A percentile compares a stretch with the other conserved stretches of the same genome.
These are phyloP conservation scores for Octodonta nipae DNA, from an alignment of 2,888 invertebrate species.

Conservation along the genomic window DNA sequence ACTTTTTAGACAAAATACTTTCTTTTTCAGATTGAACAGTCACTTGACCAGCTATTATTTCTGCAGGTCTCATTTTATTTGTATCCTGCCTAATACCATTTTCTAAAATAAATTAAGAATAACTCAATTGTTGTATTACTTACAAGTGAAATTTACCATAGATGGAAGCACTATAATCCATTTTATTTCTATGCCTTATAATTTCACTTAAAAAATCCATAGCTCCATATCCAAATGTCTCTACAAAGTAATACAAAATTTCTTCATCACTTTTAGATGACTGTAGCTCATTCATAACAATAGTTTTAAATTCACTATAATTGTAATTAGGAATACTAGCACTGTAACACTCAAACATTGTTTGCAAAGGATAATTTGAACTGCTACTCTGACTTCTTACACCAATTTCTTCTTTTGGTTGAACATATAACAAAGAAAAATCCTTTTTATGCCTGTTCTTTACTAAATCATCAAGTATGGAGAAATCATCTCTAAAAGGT, in stretches of 20 bases:
- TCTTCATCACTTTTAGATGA: constrained; percentile 36
- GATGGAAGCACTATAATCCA: constrained; percentile 17
- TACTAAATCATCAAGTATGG: constrained; percentile 17
- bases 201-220: constrained; percentile 31
- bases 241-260: constrained; percentile 72
- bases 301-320: constrained; percentile 22
- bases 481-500: constrained; percentile 20
- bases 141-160: constrained; percentile 10
- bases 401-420: constrained; percentile 11
- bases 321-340: constrained; percentile 21
- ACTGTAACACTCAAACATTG: constrained; percentile 22
- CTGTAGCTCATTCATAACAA: constrained; percentile 19
- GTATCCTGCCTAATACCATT: constrained; percentile 5
- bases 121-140: background rate
- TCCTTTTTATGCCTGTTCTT: constrained; percentile 14
- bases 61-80: constrained; percentile 13
- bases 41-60: constrained; percentile 61
- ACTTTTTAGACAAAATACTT: constrained; percentile 58
- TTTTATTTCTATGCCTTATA: constrained; percentile 25
- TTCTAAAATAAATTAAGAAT: constrained; percentile 6
- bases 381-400: constrained; percentile 3
- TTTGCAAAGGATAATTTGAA: constrained; percentile 16
- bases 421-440: constrained; percentile 17
- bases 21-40: constrained; percentile 75
- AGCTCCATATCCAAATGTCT: constrained; percentile 72